Percentiles rank a stretch among this genome's conserved stretches.
Evolutionary conservation across 2,888 invertebrate species (phyloP).

Genomic region (Troides aeacus): DNA sequence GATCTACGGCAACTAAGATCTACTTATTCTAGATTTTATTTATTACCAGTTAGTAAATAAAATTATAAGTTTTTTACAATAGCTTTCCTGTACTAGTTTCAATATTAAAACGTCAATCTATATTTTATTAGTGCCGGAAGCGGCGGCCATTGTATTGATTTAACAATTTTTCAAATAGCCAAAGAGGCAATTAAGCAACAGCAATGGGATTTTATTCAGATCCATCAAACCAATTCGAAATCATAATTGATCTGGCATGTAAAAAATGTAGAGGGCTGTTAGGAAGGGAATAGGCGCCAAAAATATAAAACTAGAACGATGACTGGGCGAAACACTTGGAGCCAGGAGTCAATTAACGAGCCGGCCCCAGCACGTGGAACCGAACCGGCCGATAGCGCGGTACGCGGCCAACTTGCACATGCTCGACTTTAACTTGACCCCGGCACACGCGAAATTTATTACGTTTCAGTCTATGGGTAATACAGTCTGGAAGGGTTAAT

Average conservation of each 20-base stretch:
- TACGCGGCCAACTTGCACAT: conserved; percentile 40
- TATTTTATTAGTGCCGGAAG: conserved; percentile 49
- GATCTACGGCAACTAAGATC: too few relatives aligned
- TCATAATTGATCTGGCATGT: conserved; percentile 78
- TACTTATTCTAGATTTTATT: too few relatives aligned
- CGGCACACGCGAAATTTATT: too few relatives aligned
- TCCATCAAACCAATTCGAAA: conserved; percentile 78
- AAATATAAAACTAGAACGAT: conserved; percentile 76
- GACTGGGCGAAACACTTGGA: conserved; percentile 73
- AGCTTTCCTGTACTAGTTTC: background rate
- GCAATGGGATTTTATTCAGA: conserved; percentile 78
- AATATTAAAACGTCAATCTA: conserved; percentile 32
- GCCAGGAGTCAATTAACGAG: conserved; percentile 75
- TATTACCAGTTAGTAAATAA: too few relatives aligned
- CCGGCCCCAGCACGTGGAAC: conserved; percentile 62
- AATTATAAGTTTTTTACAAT: too few relatives aligned
- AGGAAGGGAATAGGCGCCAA: conserved; percentile 75
- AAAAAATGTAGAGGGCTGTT: conserved; percentile 76
- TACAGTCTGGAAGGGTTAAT: too few relatives aligned
- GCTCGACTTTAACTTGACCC: background rate
- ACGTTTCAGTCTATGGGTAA: too few relatives aligned
- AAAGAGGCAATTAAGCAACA: conserved; percentile 76
- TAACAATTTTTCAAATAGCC: conserved; percentile 71
- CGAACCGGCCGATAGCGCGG: conserved; percentile 49
- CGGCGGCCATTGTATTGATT: conserved; percentile 57